Conservation (phyloP, 2,888 invertebrate species). For the Cephus nigrinus region DNA sequence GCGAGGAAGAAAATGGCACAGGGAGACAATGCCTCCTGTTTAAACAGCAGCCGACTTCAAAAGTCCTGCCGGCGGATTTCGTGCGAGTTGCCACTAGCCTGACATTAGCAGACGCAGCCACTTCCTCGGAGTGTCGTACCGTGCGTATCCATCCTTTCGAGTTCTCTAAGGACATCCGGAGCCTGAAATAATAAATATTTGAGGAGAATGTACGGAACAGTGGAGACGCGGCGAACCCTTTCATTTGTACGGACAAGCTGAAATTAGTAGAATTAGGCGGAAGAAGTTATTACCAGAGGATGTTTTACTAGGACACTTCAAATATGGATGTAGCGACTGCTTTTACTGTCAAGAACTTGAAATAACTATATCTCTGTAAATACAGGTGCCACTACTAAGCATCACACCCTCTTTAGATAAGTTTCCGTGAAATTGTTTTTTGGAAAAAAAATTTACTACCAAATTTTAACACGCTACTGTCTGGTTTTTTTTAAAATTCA, state of each 20-base stretch:
- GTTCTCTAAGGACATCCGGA: conserved; percentile 36
- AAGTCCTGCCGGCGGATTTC: conserved; percentile 38
- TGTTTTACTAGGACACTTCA: conserved; percentile 50
- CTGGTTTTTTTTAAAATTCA: neutral
- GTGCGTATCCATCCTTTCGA: conserved; percentile 24
- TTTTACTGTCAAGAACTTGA: conserved; percentile 35
- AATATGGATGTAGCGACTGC: conserved; percentile 25
- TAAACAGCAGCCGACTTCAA: conserved; percentile 53
- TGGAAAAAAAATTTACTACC: neutral
- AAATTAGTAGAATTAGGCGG: conserved; percentile 55
- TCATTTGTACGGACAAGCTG: conserved; percentile 61
- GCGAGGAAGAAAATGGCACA: conserved; percentile 12
- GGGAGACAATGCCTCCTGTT: conserved; percentile 53
- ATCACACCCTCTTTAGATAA: neutral
- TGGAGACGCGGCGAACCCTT: conserved; percentile 59
- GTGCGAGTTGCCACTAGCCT: conserved; percentile 21
- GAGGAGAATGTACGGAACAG: conserved; percentile 41
- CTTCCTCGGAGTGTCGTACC: conserved; percentile 23
- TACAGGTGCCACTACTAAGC: conserved; percentile 37
- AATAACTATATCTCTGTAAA: conserved; percentile 43
- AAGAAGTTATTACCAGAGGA: conserved; percentile 39
- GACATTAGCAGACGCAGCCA: conserved; percentile 26
- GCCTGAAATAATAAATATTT: conserved; percentile 63
- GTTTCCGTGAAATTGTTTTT: neutral
- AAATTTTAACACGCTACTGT: neutral